phyloP scores from a whole-genome alignment of 30 jellyfish, hydroid and myxozoan species.

The Nemopilema nomurai region DNA sequence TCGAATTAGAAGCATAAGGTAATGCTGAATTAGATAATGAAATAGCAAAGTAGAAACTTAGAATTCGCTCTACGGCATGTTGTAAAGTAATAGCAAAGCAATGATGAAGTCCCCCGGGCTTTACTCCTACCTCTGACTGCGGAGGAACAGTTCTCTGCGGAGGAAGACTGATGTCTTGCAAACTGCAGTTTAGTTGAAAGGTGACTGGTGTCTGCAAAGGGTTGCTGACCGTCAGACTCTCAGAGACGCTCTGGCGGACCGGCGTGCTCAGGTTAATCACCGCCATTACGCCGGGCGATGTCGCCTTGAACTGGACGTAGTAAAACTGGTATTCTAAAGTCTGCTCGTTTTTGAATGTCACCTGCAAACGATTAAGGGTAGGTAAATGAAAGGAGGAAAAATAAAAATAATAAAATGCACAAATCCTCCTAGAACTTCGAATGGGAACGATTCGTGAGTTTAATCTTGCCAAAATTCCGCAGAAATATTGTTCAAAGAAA shows the following conservation, averaged over 20 bases:
- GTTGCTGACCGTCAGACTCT: conserved; percentile 77
- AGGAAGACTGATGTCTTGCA: conserved; percentile 91
- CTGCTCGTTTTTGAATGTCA: conserved; percentile 90
- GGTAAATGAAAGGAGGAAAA: background rate
- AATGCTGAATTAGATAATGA: too few relatives aligned
- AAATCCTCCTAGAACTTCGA: background rate
- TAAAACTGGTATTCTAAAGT: conserved; percentile 91
- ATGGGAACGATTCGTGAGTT: too few relatives aligned
- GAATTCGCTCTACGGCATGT: too few relatives aligned
- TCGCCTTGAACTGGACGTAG: conserved; percentile 91
- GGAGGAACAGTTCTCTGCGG: conserved; percentile 99
- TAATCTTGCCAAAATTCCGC: too few relatives aligned
- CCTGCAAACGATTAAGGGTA: conserved; percentile 44
- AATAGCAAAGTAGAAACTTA: too few relatives aligned
- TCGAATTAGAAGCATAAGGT: too few relatives aligned
- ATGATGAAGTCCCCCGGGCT: background rate
- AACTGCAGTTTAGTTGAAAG: conserved; percentile 88
- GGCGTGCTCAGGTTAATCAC: conserved; percentile 91
- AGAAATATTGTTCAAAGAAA: too few relatives aligned
- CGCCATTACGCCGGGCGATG: conserved; percentile 81
- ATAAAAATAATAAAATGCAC: background rate
- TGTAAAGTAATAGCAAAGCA: too few relatives aligned
- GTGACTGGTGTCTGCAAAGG: conserved; percentile 86
- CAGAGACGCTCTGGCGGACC: conserved; percentile 90
- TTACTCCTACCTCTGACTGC: conserved; percentile 80